Base-by-base conservation (phyloP, 2,113 vertebrate genomes). In the Lepisosteus osseus region DNA sequence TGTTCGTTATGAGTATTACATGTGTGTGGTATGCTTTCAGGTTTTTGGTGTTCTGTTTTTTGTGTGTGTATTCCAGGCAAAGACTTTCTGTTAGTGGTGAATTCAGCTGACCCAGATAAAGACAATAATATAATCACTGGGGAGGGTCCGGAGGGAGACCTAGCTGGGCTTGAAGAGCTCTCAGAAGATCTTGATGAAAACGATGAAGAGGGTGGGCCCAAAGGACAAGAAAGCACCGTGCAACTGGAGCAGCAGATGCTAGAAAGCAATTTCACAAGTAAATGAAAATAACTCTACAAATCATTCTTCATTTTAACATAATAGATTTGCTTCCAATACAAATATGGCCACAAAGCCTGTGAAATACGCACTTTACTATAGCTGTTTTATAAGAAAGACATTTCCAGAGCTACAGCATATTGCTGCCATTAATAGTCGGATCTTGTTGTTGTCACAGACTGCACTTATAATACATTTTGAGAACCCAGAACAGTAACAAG, bases 11-110 rank as follows among this genome's bases (percentile, higher is more conserved):
- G 29, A 29, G 29, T 29, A 29, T 29, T 29, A 29, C 29, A 29
- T 70, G 55, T 69, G 4, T 57, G 17, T 57, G 7, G 45, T 65
- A 15, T 68, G n/a, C 13, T 29, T 29, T 64, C 61, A 1, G 29
- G 12, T 4, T 13, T 55, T 62, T 44, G 51, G 29, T 11, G 7
- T 45, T 51, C 47, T 51, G 5, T 51, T 51, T 5, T 51, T 68
- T 15, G 44, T 78, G 40, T 67, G 73, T 40, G 51, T 45, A 41
- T 63, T 67, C 2, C 79, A 92, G 92, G 87, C 51, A 77, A 86
- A 75, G 87, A 89, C 65, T 86, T 87, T 74, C 86, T 84, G 67
- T 72, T 87, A n/a, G 79, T 89, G 4, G 85, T 90, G 15, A 88
- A 84, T 74, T 81, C 90, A 14, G 4, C 84, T 83, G 90, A 90